Evolutionary conservation across 2,888 invertebrate species (phyloP).

Genomic region (Hetaerina titia): DNA sequence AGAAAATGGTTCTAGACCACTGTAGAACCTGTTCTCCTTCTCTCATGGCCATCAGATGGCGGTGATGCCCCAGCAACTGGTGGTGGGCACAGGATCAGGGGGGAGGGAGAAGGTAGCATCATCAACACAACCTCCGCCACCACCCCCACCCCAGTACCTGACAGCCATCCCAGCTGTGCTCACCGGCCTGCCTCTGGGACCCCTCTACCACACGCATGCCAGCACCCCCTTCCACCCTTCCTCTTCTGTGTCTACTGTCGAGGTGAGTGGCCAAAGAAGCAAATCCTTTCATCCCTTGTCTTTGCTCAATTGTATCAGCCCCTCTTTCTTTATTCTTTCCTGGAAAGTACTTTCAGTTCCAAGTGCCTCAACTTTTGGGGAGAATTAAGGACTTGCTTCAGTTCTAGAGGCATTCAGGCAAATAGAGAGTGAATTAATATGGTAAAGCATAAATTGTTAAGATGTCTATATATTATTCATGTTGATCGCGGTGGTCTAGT

Average conservation of each 20-base stretch:
- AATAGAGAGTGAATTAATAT: too few species aligned
- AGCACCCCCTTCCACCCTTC: slow-evolving; percentile 69
- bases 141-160: slow-evolving; percentile 37
- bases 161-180: slow-evolving; percentile 69
- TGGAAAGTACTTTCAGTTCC: too few species aligned
- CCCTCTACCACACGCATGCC: slow-evolving; percentile 68
- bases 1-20: not conserved
- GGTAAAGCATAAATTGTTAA: too few species aligned
- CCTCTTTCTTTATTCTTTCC: too few species aligned
- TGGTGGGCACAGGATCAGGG: not conserved
- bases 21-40: not conserved
- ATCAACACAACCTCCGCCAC: slow-evolving; percentile 9
- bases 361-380: too few species aligned
- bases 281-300: not conserved
- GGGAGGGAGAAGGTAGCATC: slow-evolving; percentile 47
- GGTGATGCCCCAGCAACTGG: slow-evolving; percentile 3
- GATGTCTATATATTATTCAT: too few species aligned
- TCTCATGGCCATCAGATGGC: not conserved
- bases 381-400: too few species aligned
- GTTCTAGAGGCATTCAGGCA: too few species aligned
- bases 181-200: slow-evolving; percentile 69
- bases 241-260: slow-evolving; percentile 51
- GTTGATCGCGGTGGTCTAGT: too few species aligned
- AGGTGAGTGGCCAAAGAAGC: not conserved
- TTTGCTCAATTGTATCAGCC: not conserved